Conservation (phyloP, 2,888 invertebrate genomes). For the Pseudococcus longispinus region DNA sequence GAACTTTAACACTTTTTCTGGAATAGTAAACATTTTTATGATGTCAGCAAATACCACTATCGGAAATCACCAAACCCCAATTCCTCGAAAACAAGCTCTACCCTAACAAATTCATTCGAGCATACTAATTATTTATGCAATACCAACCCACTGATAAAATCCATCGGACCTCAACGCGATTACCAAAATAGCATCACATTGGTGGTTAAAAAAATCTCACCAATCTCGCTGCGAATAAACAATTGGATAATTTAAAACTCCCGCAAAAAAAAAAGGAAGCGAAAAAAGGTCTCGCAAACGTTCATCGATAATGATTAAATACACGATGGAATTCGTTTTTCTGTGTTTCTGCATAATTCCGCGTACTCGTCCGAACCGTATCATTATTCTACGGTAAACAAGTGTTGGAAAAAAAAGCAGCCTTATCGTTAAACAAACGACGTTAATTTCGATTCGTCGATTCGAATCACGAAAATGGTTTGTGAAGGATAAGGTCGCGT, state of each 20-base stretch:
- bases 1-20: too few relatives aligned
- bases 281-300: background rate
- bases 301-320: slow-evolving; percentile 2
- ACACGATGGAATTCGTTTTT: background rate
- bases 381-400: slow-evolving; percentile 2
- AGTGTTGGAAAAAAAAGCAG: background rate
- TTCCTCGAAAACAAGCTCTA: background rate
- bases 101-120: background rate
- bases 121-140: background rate
- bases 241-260: background rate
- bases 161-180: background rate
- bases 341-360: background rate
- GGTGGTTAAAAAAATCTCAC: background rate
- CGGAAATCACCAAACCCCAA: background rate
- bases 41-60: too few relatives aligned
- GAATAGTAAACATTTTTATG: too few relatives aligned
- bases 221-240: background rate
- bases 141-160: background rate
- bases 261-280: background rate
- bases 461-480: slow-evolving; percentile 33
- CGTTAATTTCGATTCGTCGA: slow-evolving; percentile 28
- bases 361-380: background rate
- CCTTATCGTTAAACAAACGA: background rate
- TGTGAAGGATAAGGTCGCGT: background rate
- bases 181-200: background rate